Base-by-base conservation (phyloP, 2,888 invertebrate genomes). In the Hymenopus coronatus region DNA sequence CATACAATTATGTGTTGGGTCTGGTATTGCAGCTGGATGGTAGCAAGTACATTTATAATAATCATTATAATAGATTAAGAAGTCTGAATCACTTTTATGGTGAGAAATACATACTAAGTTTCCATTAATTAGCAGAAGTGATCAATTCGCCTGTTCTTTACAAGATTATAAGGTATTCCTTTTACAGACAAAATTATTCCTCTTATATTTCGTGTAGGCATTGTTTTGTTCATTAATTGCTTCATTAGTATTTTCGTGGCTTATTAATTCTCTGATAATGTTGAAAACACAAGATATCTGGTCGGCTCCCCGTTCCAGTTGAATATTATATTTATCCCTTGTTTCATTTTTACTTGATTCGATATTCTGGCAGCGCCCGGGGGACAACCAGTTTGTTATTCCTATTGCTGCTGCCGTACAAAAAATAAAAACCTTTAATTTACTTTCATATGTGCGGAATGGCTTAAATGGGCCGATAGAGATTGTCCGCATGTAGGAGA, bases 381-480 rank as follows among this genome's bases (percentile, higher is more conserved):
- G 54, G 54, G 54, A 70, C 54, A 70, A 70, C 54, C 54, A 70
- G 54, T 70, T 70, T 70, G 54, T 70, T 70, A 70, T 70, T 70
- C 54, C 6, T 25, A 70, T 70, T 70, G 15, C 54, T 70, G 20
- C 54, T 25, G 54, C 54, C 54, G 54, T 20, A 70, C 54, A 70
- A 70, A 30, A 84, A 30, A 82, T 82, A 87, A 87, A 87, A 70
- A 40, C 25, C 82, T 86, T 87, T 87, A 87, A 87, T 87, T 87
- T 87, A 82, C 87, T 87, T 87, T 82, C 82, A 70, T 70, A 87
- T 87, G 81, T 82, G 87, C n/a, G 82, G 87, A 82, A 82, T 87
- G 82, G 82, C 87, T 87, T 87, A 87, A 87, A 87, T 87, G 82
- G 87, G 87, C 87, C 87, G 82, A 87, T 87, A 87, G 87, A 82